Evolutionary conservation across 2,797 vertebrate species (phyloP).

Genomic region (Takifugu rubripes): DNA sequence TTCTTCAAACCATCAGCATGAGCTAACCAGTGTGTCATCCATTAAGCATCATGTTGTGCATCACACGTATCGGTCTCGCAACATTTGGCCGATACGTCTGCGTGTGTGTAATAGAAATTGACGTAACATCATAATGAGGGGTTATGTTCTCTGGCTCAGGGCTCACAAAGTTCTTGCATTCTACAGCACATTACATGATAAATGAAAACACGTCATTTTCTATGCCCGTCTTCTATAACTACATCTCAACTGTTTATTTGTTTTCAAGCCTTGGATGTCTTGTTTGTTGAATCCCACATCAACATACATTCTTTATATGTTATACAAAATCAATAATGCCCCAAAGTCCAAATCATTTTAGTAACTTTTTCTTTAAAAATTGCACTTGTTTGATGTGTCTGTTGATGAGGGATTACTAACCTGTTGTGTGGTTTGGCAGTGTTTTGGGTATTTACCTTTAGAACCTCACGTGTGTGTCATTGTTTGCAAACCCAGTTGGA

Average conservation of each 20-base stretch:
- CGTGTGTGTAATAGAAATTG: too few relatives aligned
- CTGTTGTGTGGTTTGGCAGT: constrained; percentile 2
- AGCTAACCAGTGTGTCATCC: constrained; percentile 5
- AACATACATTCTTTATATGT: constrained; percentile 10
- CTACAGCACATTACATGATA: too few relatives aligned
- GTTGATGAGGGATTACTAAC: constrained; percentile 22
- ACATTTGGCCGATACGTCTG: too few relatives aligned
- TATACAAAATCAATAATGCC: constrained; percentile 8
- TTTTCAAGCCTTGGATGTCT: background rate
- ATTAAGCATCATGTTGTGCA: constrained; percentile 14
- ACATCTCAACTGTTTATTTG: constrained; percentile 26
- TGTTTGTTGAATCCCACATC: constrained; percentile 11
- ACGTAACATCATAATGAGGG: too few relatives aligned
- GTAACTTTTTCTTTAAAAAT: background rate
- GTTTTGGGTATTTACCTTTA: background rate
- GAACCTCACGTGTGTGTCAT: background rate
- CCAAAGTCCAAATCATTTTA: background rate
- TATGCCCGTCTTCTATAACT: constrained; percentile 10
- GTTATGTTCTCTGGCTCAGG: too few relatives aligned
- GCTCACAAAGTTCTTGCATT: too few relatives aligned
- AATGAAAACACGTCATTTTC: too few relatives aligned
- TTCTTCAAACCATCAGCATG: constrained; percentile 12
- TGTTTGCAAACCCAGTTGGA: constrained; percentile 78
- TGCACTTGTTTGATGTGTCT: background rate
- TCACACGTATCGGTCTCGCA: background rate